Base-by-base conservation (phyloP, 2,888 invertebrate genomes). In the Meghimatium bilineatum region DNA sequence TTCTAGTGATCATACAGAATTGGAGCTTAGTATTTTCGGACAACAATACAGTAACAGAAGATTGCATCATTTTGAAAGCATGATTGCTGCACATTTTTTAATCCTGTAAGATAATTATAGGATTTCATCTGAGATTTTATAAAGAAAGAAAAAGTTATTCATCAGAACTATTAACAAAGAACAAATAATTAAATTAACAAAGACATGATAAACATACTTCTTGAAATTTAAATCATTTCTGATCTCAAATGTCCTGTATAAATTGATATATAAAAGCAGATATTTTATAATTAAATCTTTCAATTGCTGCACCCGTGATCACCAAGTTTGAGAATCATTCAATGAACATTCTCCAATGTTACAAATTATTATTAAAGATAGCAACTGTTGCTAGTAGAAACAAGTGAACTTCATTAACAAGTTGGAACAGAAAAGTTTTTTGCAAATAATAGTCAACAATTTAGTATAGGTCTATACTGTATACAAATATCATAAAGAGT, bases 291-390 rank as follows among this genome's bases (percentile, higher is more conserved):
- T 20, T 32, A 17, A 14, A 56, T 23, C 56, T 56, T 17, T 56
- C 56, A 56, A 44, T 66, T 66, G 14, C 14, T 67, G 12, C 20
- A 71, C 34, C 34, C 38, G 71, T 71, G 71, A 71, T 71, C 38
- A 38, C 1, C 38, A 38, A 36, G n/a, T 38, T 17, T 26, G 38
- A 49, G 52, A 44, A 74, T 52, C 52, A 29, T 74, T 74, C 52
- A 32, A 26, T 74, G 2, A 49, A 52, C 23, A 52, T 32, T 32
- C 32, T 14, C n/a, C 12, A 10, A 71, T 44, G 17, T 32, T 17
- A 74, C 52, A 32, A 74, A 52, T 74, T 74, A 74, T 49, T 34
- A 74, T 44, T 72, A 14, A 0, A 52, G 32, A 52, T 74, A 32
- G 74, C 34, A 52, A 52, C 32, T 74, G 74, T 52, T 52, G 32